Evolutionary conservation across 2,888 invertebrate species (phyloP).

Genomic region (Theodoxus fluviatilis): DNA sequence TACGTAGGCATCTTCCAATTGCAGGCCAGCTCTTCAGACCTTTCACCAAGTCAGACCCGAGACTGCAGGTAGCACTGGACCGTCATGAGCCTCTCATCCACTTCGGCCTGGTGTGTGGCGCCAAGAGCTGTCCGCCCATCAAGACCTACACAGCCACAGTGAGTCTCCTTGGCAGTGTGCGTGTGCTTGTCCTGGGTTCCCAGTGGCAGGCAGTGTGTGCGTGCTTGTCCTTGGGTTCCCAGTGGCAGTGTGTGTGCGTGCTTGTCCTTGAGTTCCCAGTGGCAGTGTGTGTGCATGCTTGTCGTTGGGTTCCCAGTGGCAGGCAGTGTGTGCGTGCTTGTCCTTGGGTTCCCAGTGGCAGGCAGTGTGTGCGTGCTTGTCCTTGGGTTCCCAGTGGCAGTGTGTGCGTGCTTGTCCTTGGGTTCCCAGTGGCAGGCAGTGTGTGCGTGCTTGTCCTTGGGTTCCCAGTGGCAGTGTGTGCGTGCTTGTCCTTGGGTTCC

Average conservation of each 20-base stretch:
- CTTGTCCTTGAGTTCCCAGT: too few relatives aligned
- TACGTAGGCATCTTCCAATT: constrained; percentile 6
- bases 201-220: neutral
- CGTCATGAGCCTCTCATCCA: constrained; percentile 66
- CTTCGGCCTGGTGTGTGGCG: constrained; percentile 68
- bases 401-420: too few relatives aligned
- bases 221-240: neutral
- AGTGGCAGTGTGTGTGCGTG: neutral
- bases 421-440: too few relatives aligned
- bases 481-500: too few relatives aligned
- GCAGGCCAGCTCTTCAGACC: constrained; percentile 62
- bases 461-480: too few relatives aligned
- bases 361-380: too few relatives aligned
- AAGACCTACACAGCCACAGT: constrained; percentile 62
- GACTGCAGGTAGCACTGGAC: constrained; percentile 63
- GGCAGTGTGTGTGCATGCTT: too few relatives aligned
- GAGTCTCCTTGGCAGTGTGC: neutral
- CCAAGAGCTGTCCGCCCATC: constrained; percentile 67
- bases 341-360: too few relatives aligned
- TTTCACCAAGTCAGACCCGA: constrained; percentile 65
- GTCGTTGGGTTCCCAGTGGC: too few relatives aligned
- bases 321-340: too few relatives aligned
- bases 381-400: too few relatives aligned
- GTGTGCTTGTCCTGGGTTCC: neutral
- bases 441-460: too few relatives aligned